These are phyloP conservation scores for Rhinoderma darwinii DNA, from an alignment of 2,113 vertebrate genomes.

Conservation along the genomic window DNA sequence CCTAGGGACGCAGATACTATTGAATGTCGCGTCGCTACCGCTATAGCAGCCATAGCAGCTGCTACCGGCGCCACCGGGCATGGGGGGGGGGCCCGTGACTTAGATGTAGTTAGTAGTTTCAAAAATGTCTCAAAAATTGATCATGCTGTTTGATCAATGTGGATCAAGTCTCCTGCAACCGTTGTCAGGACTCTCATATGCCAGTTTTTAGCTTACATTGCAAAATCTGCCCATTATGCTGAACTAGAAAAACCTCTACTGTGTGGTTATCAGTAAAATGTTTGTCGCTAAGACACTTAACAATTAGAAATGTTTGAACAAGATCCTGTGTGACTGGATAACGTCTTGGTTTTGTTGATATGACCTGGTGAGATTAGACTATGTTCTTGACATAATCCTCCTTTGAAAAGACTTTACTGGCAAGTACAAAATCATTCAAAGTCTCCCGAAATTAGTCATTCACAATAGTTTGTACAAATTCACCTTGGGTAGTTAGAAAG, in stretches of 20 bases:
- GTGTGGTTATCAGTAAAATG: not conserved
- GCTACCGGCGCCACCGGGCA: too few species aligned
- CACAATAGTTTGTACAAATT: not conserved
- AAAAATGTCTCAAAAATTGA: not conserved
- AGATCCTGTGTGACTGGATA: constrained; percentile 27
- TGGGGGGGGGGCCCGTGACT: too few species aligned
- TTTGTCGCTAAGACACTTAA: constrained; percentile 2
- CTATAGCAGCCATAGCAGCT: too few species aligned
- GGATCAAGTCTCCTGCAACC: not conserved
- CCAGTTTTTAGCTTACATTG: not conserved
- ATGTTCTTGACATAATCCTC: constrained; percentile 25
- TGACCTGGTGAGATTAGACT: constrained; percentile 4
- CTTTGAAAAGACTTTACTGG: constrained; percentile 11
- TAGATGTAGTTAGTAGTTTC: not conserved
- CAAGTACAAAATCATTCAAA: constrained; percentile 21
- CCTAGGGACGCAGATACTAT: too few species aligned
- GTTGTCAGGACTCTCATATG: not conserved
- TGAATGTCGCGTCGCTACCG: too few species aligned
- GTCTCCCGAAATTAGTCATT: not conserved
- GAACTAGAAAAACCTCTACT: not conserved
- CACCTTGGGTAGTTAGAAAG: not conserved
- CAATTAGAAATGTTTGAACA: constrained; percentile 23
- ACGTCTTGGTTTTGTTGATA: constrained; percentile 20
- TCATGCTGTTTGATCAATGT: not conserved
- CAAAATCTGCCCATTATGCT: not conserved